Conservation (phyloP, 2,888 invertebrate genomes). For the Drosophila borborema region DNA sequence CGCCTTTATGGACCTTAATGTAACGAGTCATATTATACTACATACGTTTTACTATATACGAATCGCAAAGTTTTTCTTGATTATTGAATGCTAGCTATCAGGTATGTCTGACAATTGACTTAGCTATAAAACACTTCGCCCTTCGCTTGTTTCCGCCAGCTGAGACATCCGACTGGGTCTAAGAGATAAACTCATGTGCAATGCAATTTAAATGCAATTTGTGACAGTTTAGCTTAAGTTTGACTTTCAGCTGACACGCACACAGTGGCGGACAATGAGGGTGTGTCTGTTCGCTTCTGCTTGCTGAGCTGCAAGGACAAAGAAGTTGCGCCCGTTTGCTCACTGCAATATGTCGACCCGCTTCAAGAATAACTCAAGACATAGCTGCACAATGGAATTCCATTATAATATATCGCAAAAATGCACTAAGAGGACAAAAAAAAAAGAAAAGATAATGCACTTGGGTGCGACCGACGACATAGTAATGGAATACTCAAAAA, state of each 20-base stretch:
- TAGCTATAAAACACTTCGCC: constrained; percentile 7
- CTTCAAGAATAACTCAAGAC: constrained; percentile 40
- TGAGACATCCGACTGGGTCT: background rate
- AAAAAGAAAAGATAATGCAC: background rate
- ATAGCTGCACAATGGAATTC: constrained; percentile 60
- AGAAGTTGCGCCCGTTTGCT: constrained; percentile 4
- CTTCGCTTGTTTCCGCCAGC: background rate
- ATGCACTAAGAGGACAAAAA: constrained; percentile 1
- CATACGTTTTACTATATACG: constrained; percentile 16
- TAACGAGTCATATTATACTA: constrained; percentile 7
- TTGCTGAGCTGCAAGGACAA: constrained; percentile 7
- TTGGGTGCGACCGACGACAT: background rate
- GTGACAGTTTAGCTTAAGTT: constrained; percentile 54
- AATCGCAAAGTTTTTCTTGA: background rate
- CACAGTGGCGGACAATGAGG: constrained; percentile 7
- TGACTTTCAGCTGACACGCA: constrained; percentile 68
- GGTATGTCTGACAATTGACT: constrained; percentile 9
- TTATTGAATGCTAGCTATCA: constrained; percentile 2
- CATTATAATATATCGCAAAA: constrained; percentile 42
- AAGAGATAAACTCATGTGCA: constrained; percentile 49
- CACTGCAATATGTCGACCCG: constrained; percentile 22
- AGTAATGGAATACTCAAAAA: background rate
- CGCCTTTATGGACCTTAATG: constrained; percentile 8
- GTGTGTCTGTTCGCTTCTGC: background rate
- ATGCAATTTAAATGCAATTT: constrained; percentile 74